phyloP scores from a whole-genome alignment of 2,888 invertebrate genomes.

The Aspidiotus destructor region DNA sequence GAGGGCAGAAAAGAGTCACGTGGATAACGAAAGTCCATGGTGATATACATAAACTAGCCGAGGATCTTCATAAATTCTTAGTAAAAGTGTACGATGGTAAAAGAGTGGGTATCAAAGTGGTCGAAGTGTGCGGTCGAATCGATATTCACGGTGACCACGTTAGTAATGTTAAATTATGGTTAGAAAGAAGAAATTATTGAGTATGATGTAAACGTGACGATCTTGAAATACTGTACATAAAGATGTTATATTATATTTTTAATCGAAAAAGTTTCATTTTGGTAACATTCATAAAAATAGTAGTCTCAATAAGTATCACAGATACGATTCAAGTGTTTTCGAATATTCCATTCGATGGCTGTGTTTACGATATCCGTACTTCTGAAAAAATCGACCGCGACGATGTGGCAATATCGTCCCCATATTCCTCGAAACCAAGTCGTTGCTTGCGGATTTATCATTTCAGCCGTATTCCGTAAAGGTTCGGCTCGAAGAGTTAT shows the following conservation, averaged over 20 bases:
- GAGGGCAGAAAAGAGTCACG: conserved; percentile 58
- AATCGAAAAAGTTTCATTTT: not conserved
- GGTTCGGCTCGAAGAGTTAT: conserved; percentile 41
- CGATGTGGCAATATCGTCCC: conserved; percentile 41
- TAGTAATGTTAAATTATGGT: conserved; percentile 56
- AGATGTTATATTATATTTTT: not conserved
- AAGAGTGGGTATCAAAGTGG: conserved; percentile 55
- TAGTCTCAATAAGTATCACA: conserved; percentile 25
- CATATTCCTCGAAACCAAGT: conserved; percentile 21
- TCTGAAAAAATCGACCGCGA: conserved; percentile 39
- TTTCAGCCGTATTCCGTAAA: conserved; percentile 47
- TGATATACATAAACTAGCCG: conserved; percentile 70
- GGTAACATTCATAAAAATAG: conserved; percentile 7
- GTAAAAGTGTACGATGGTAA: not conserved
- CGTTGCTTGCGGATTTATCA: conserved; percentile 14
- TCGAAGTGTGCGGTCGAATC: conserved; percentile 63
- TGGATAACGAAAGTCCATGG: conserved; percentile 63
- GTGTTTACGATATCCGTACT: conserved; percentile 38
- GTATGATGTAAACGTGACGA: not conserved
- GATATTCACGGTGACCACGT: conserved; percentile 67
- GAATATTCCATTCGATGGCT: conserved; percentile 38
- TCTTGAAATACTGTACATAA: not conserved
- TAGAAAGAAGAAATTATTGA: conserved; percentile 45
- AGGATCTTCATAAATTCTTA: conserved; percentile 55
- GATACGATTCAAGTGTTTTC: conserved; percentile 30